Evolutionary conservation across 1,140 invertebrate species (phyloP), one percentile per base, ranked within the genome.

Genomic region (Danaus plexippus): DNA sequence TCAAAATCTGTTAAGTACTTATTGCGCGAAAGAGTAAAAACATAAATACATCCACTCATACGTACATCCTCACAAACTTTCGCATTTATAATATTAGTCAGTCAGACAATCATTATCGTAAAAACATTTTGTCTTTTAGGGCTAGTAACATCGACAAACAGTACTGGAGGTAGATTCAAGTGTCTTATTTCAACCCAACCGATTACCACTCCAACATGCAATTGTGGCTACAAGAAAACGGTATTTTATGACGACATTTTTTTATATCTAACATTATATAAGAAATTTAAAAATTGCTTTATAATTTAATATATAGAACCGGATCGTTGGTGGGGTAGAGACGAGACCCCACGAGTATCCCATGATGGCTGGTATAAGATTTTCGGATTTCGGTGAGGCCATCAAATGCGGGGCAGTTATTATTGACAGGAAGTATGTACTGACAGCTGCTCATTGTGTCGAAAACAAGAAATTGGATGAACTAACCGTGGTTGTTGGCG

Each of bases 391-490:
- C 2, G 53, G 59, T 1, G 47, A 45, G 4, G 32, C 62, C 0
- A 59, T 91, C 0, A 89, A 88, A 61, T 94, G 93, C 67, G 94
- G 93, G 0, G 90, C 80, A 0, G 89, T 89, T 1, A 90, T 95
- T 53, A 89, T 95, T 42, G 85, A 88, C n/a, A 54, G 74, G 0
- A 76, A 73, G 12, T 91, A 91, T 74, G 87, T 92, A 1, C 3
- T 95, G 2, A 92, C 92, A 0, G 93, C 94, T 0, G 93, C 91
- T 1, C 93, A 94, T 68, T 94, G 93, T 66, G 4, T 91, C 5
- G 3, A 9, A 0, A 67, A 61, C 0, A 66, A 64, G 55, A 1
- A 42, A 0, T 0, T 65, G 0, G 11, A 22, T 1, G 32, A 72
- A 9, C 11, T 89, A 0, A 88, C 66, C 0, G 68, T 92, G 2